Percentiles rank a stretch among this genome's conserved stretches.
phyloP scores from a whole-genome alignment of 2,888 invertebrate species.

The Pseudococcus viburni region DNA sequence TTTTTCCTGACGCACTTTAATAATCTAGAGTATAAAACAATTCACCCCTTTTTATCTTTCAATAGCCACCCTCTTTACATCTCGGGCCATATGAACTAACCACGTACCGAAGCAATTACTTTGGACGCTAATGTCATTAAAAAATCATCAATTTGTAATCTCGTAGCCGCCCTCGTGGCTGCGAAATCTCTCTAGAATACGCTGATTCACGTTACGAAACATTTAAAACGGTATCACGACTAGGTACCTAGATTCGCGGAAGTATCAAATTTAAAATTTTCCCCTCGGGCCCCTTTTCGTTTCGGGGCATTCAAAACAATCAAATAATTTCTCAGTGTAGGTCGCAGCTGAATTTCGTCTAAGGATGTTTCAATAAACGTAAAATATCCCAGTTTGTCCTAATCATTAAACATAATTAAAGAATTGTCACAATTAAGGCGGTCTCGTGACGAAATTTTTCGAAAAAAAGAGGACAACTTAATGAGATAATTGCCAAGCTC shows the following conservation, averaged over 20 bases:
- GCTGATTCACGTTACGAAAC: slow-evolving; percentile 1
- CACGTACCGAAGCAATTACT: neutral
- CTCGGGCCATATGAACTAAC: neutral
- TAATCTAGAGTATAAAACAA: neutral
- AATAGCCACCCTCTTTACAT: too few species aligned
- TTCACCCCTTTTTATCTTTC: neutral
- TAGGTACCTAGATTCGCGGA: neutral
- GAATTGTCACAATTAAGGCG: slow-evolving; percentile 43
- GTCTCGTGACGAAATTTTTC: neutral
- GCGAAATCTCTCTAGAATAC: neutral
- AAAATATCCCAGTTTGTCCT: slow-evolving; percentile 7
- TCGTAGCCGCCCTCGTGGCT: neutral
- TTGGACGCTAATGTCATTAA: neutral
- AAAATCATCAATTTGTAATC: slow-evolving; percentile 4
- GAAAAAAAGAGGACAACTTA: neutral
- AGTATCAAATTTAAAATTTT: slow-evolving; percentile 33
- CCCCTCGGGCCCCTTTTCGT: neutral
- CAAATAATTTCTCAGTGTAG: slow-evolving; percentile 19
- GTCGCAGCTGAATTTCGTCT: neutral
- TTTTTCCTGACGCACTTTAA: neutral
- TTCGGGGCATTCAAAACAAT: neutral
- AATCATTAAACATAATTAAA: slow-evolving; percentile 36
- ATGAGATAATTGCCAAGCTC: neutral
- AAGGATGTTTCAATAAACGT: slow-evolving; percentile 43
- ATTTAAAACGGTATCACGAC: neutral